Base-by-base conservation (phyloP, 1,140 invertebrate genomes). In the Mesaphorura yosii region DNA sequence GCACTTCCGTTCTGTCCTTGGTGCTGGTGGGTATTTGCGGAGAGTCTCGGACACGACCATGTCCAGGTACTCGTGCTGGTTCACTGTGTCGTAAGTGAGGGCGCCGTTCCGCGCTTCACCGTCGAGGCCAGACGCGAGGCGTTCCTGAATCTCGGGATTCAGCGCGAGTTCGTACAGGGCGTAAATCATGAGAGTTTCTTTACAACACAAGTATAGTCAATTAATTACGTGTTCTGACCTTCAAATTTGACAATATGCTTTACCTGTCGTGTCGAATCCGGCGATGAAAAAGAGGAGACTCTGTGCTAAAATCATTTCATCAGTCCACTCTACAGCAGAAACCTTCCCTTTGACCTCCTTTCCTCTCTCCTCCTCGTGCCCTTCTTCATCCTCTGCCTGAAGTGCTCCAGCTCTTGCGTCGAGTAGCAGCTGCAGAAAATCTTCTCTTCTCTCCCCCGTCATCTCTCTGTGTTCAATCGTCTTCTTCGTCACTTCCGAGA, bases 241-340 rank as follows among this genome's bases (percentile, higher is more conserved):
- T 68, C 68, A n/a, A 69, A 62, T 34, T 57, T 56, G 10, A 67
- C 4, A n/a, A n/a, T n/a, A n/a, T n/a, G n/a, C n/a, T n/a, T n/a
- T n/a, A n/a, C n/a, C n/a, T 15, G 80, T 80, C 0, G 83, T 83
- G 58, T 84, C 82, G 64, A 79, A 83, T n/a, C 81, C 81, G 41
- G 80, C 81, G n/a, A 80, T 61, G 58, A 80, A 77, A 58, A 82
- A 81, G 3, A 80, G 70, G 34, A 80, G 76, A 1, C 73, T 71
- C 66, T 82, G 77, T 0, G 77, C 78, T 0, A 78, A 70, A 17
- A 76, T 62, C 45, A 70, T 67, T 45, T 52, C 53, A 7, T 61
- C 52, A 3, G 44, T 47, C 23, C 47, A 27, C 15, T 31, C n/a
- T 34, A 48, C 20, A 49, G 40, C 52, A 31, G 6, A 39, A 20